Percentiles rank a stretch among this genome's conserved stretches.
These are phyloP conservation scores for Drosophila takahashii DNA, from an alignment of 1,140 invertebrate species.

Conservation along the genomic window DNA sequence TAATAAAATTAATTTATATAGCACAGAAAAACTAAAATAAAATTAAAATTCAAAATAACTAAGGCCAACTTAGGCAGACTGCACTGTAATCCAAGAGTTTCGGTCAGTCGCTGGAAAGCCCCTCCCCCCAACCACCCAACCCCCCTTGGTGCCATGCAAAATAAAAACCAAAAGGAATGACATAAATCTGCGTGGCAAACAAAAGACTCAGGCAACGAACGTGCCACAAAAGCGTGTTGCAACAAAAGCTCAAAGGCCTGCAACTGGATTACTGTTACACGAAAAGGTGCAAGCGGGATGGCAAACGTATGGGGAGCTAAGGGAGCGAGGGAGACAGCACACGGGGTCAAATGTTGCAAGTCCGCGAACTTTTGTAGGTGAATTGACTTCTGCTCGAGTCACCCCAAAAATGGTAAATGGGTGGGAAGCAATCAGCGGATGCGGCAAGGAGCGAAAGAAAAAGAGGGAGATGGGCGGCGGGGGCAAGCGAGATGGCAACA, in stretches of 20 bases:
- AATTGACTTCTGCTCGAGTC: slow-evolving; percentile 42
- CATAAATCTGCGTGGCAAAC: slow-evolving; percentile 80
- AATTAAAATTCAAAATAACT: not conserved
- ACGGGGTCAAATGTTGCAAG: slow-evolving; percentile 41
- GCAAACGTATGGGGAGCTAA: not conserved
- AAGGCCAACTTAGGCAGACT: not conserved
- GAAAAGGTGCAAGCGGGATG: not conserved
- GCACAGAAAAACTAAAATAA: too few species aligned
- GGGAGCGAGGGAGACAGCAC: slow-evolving; percentile 3
- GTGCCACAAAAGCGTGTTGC: slow-evolving; percentile 60
- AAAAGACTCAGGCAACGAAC: slow-evolving; percentile 80
- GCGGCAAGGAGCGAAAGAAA: not conserved
- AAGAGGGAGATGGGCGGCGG: not conserved
- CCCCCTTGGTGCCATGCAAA: not conserved
- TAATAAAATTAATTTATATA: too few species aligned
- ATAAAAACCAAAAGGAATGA: slow-evolving; percentile 54
- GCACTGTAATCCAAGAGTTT: slow-evolving; percentile 14
- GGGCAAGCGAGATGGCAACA: not conserved
- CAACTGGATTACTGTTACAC: slow-evolving; percentile 80
- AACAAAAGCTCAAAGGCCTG: slow-evolving; percentile 51
- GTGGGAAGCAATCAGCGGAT: slow-evolving; percentile 40
- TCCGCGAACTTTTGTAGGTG: slow-evolving; percentile 45
- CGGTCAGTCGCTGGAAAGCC: slow-evolving; percentile 17
- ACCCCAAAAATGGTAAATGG: slow-evolving; percentile 41
- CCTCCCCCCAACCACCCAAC: too few species aligned